phyloP scores from a whole-genome alignment of 2,113 vertebrate species.

The Leiothrix lutea region DNA sequence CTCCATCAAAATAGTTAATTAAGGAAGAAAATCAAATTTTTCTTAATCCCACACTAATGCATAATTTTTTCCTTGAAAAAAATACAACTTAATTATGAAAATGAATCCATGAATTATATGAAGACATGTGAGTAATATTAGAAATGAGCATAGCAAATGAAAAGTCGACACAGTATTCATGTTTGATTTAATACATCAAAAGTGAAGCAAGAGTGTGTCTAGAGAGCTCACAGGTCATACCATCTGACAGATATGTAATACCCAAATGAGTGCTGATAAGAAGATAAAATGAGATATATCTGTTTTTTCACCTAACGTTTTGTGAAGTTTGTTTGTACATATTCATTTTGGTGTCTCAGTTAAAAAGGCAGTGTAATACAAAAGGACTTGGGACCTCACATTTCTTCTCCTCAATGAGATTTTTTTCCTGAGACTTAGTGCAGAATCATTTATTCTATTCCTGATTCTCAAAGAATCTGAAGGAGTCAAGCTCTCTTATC shows the following conservation, averaged over 20 bases:
- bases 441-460: not conserved
- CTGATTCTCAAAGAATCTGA: not conserved
- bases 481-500: not conserved
- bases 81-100: conserved; percentile 48
- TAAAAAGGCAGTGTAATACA: not conserved
- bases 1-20: conserved; percentile 59
- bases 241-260: not conserved
- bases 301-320: not conserved
- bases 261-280: not conserved
- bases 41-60: conserved; percentile 39
- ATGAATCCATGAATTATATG: conserved; percentile 27
- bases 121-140: conserved; percentile 24
- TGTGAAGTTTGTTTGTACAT: not conserved
- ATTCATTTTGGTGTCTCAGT: not conserved
- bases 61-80: conserved; percentile 30
- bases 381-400: not conserved
- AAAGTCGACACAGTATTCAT: not conserved
- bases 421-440: not conserved
- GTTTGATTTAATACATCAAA: conserved; percentile 40
- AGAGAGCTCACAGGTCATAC: conserved; percentile 18
- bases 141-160: conserved; percentile 37
- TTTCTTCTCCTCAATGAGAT: not conserved
- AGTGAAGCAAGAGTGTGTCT: not conserved
- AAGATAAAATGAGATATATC: conserved; percentile 7
- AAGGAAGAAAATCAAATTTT: conserved; percentile 55